Base-by-base conservation (phyloP, 2,797 vertebrate genomes). In the Gymnoscopelus braueri region DNA sequence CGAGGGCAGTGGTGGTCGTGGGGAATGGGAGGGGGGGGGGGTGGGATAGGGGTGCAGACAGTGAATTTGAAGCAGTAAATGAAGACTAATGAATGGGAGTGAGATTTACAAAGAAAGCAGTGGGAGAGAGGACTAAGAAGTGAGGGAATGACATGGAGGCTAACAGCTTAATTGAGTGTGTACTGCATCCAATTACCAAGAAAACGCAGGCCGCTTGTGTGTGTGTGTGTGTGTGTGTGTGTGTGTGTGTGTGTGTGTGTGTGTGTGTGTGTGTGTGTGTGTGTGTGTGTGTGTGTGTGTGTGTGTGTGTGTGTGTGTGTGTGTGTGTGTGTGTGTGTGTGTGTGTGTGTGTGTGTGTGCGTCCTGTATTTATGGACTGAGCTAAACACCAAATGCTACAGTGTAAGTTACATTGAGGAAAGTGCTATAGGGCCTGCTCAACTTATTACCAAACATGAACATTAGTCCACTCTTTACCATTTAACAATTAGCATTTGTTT, bases 121-220 rank as follows among this genome's bases (percentile, higher is more conserved):
- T 47, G 15, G 51, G 12, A 63, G 19, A 56, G 63, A 71, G 69
- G 39, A 44, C 39, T 44, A 44, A 67, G 47, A 48, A 54, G 66
- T 55, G 54, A 74, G 70, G 29, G 67, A 56, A 66, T 64, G 79
- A 80, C 72, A 75, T 29, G 75, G 67, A 80, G 75, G 71, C 72
- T 76, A 84, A 85, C 69, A 51, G 70, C 77, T 83, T 90, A 88
- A 90, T 80, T 85, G 84, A 77, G 61, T 74, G 70, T 74, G 68
- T 49, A 81, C 73, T 77, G 85, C 24, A 1, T 84, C 75, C 76
- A 88, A 75, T 90, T 87, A 84, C 67, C 65, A n/a, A 13, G 55
- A 74, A 69, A 19, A 23, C 24, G 47, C 5, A 6, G 63, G 3
- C 35, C 9, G 15, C 35, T 3, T 10, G 14, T 51, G 56, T 52